A percentile compares a stretch with the other conserved stretches of the same genome.
phyloP scores from a whole-genome alignment of 2,113 vertebrate genomes.

The Channa argus region DNA sequence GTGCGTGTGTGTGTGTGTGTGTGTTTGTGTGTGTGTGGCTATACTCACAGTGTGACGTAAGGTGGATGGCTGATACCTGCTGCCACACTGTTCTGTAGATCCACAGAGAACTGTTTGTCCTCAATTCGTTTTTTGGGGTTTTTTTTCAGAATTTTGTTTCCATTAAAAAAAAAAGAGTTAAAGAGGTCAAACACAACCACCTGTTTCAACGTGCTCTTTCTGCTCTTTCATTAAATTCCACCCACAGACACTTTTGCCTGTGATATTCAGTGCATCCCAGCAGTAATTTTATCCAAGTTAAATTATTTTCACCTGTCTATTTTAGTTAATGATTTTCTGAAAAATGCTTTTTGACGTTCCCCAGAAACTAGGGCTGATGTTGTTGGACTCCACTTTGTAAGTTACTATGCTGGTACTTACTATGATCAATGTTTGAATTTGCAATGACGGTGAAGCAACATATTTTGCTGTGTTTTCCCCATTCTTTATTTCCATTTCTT shows the following conservation, averaged over 20 bases:
- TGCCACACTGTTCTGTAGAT: slow-evolving; percentile 36
- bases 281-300: too few species aligned
- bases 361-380: not conserved
- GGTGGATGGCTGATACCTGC: slow-evolving; percentile 56
- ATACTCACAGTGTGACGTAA: slow-evolving; percentile 64
- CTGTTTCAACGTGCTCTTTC: slow-evolving; percentile 22
- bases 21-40: slow-evolving; percentile 16
- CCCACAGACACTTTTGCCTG: slow-evolving; percentile 22
- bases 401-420: too few species aligned
- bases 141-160: slow-evolving; percentile 6
- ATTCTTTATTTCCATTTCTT: too few species aligned
- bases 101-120: slow-evolving; percentile 45
- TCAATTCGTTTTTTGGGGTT: slow-evolving; percentile 9
- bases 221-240: slow-evolving; percentile 38
- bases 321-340: not conserved
- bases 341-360: slow-evolving; percentile 18
- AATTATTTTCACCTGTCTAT: too few species aligned
- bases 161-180: slow-evolving; percentile 12
- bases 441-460: too few species aligned
- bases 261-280: slow-evolving; percentile 6
- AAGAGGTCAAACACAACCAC: slow-evolving; percentile 7
- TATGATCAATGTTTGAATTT: too few species aligned
- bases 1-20: slow-evolving; percentile 32
- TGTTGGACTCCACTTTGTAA: too few species aligned
- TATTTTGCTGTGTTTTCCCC: too few species aligned